Percentiles rank a stretch among this genome's conserved stretches.
These are phyloP conservation scores for Ammodramus savannarum DNA, from an alignment of 2,113 vertebrate species.

Conservation along the genomic window DNA sequence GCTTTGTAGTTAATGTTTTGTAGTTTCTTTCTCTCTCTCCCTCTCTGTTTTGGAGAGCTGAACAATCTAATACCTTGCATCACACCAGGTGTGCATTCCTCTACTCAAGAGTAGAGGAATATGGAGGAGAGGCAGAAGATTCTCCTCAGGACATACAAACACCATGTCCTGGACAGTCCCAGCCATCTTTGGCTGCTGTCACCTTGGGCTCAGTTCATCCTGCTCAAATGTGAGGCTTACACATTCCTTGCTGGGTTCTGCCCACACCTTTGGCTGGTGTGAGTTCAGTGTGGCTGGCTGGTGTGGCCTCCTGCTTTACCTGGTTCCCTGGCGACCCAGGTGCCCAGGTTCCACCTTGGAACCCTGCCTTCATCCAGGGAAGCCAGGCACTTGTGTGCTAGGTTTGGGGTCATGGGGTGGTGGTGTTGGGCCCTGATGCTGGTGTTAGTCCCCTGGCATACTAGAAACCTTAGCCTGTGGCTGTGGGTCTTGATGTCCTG, in stretches of 20 bases:
- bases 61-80: background rate
- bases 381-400: background rate
- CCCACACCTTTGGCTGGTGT: background rate
- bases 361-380: background rate
- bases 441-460: background rate
- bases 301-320: background rate
- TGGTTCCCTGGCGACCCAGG: background rate
- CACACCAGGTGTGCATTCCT: background rate
- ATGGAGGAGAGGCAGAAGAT: background rate
- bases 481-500: background rate
- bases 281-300: background rate
- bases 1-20: background rate
- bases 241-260: background rate
- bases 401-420: background rate
- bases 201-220: background rate
- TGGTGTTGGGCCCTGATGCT: background rate
- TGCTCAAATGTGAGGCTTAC: background rate
- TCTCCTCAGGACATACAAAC: background rate
- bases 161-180: fast-evolving
- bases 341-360: fast-evolving
- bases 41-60: background rate
- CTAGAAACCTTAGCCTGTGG: background rate
- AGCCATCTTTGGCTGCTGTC: background rate
- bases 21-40: background rate
- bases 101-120: background rate